These are phyloP conservation scores for Zaprionus ornatus DNA, from an alignment of 1,140 invertebrate genomes.

Conservation along the genomic window DNA sequence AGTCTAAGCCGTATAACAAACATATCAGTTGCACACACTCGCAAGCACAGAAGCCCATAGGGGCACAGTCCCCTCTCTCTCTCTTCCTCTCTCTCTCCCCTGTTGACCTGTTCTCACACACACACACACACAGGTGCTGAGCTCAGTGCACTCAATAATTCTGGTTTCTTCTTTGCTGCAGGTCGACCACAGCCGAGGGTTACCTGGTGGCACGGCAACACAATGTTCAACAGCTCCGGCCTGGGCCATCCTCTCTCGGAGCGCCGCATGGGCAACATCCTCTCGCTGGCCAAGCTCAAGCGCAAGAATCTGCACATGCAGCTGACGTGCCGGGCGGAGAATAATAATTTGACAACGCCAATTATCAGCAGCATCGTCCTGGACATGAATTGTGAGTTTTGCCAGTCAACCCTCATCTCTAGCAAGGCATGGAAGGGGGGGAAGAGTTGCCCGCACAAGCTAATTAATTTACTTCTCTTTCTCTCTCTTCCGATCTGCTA, in stretches of 20 bases:
- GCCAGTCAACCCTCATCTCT: not conserved
- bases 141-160: slow-evolving; percentile 57
- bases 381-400: slow-evolving; percentile 91
- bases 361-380: slow-evolving; percentile 90
- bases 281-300: slow-evolving; percentile 87
- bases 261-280: slow-evolving; percentile 88
- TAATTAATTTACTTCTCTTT: slow-evolving; percentile 62
- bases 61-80: not conserved
- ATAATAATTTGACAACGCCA: slow-evolving; percentile 90
- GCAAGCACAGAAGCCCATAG: slow-evolving; percentile 8
- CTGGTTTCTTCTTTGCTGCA: slow-evolving; percentile 79
- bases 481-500: not conserved
- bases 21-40: slow-evolving; percentile 76
- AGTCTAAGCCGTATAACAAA: slow-evolving; percentile 70
- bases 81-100: not conserved
- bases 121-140: no score
- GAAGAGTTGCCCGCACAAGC: not conserved
- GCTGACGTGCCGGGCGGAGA: slow-evolving; percentile 90
- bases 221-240: slow-evolving; percentile 89
- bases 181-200: slow-evolving; percentile 91
- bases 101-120: slow-evolving; percentile 7
- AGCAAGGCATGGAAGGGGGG: not conserved
- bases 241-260: slow-evolving; percentile 86
- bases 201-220: slow-evolving; percentile 93
- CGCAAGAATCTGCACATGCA: slow-evolving; percentile 88